Conservation (phyloP, 92 coral and sea anemone genomes). For the Diadumene lineata region DNA sequence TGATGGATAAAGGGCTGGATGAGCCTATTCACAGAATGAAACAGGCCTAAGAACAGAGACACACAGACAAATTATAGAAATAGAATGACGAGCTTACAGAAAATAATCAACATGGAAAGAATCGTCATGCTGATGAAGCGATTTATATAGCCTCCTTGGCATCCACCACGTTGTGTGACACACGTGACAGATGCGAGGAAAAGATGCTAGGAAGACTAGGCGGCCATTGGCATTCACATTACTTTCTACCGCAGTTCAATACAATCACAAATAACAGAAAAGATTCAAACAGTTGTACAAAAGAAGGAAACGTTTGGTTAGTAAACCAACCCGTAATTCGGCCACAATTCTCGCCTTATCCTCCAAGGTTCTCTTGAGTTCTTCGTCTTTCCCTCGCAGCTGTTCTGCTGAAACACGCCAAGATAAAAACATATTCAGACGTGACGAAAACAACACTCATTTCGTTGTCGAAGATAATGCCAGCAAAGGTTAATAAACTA, state of each 20-base stretch:
- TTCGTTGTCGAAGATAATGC: too few relatives aligned
- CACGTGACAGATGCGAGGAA: too few relatives aligned
- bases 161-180: too few relatives aligned
- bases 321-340: slow-evolving; percentile 79
- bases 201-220: too few relatives aligned
- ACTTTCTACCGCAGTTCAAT: too few relatives aligned
- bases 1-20: too few relatives aligned
- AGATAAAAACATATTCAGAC: slow-evolving; percentile 7
- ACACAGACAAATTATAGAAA: background rate
- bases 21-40: too few relatives aligned
- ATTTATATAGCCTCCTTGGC: too few relatives aligned
- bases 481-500: background rate
- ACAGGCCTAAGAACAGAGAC: background rate
- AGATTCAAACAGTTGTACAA: background rate
- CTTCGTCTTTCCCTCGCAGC: slow-evolving; percentile 92
- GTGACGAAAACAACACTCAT: background rate
- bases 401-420: slow-evolving; percentile 70
- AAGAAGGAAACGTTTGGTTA: background rate
- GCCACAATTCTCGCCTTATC: slow-evolving; percentile 93
- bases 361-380: slow-evolving; percentile 80
- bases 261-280: background rate
- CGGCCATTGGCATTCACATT: too few relatives aligned
- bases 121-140: too few relatives aligned
- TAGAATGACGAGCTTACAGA: background rate
- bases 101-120: too few relatives aligned